Evolutionary conservation across 2,113 vertebrate genomes (phyloP), one percentile per base, ranked within the genome.

Genomic region (Enhydra lutris): DNA sequence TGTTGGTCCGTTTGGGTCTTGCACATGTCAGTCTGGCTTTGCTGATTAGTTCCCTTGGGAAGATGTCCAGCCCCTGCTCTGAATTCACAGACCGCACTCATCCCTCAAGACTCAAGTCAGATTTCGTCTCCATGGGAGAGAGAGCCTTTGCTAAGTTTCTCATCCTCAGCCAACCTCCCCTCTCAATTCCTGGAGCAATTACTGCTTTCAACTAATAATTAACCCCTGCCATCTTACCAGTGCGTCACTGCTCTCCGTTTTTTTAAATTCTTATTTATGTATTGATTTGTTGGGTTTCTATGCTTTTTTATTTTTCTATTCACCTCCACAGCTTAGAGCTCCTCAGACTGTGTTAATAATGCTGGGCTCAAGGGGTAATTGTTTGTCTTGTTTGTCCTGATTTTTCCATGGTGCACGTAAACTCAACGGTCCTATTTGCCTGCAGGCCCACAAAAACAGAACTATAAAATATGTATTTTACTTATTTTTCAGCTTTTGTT

Each of bases 231-330:
- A 1, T n/a, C 4, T 24, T 6, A 9, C 83, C 61, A n/a, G 3
- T 24, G 2, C 0, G 0, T 10, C 42, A 8, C 2, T 24, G 1
- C 42, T n/a, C 83, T 21, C 61, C 0, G 57, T 6, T 9, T 31
- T 63, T 9, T n/a, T 7, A 13, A 17, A 50, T 26, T 86, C 7
- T n/a, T n/a, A 50, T n/a, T n/a, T 1, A 45, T 26, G 4, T 24
- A 34, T 10, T 20, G 36, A 12, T 23, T 50, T 50, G 20, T 36
- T 34, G 13, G 42, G 12, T 50, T 47, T n/a, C 67, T 17, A 1
- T 11, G 21, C 15, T 36, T 45, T 67, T 67, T 65, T 17, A 17
- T 17, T 14, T 31, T 65, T 3, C 45, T 69, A 17, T 69, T 69
- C n/a, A 50, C 42, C 6, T 50, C 61, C 65, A 26, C 7, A 50